phyloP scores from a whole-genome alignment of 2,113 vertebrate species.

The Nerophis ophidion region DNA sequence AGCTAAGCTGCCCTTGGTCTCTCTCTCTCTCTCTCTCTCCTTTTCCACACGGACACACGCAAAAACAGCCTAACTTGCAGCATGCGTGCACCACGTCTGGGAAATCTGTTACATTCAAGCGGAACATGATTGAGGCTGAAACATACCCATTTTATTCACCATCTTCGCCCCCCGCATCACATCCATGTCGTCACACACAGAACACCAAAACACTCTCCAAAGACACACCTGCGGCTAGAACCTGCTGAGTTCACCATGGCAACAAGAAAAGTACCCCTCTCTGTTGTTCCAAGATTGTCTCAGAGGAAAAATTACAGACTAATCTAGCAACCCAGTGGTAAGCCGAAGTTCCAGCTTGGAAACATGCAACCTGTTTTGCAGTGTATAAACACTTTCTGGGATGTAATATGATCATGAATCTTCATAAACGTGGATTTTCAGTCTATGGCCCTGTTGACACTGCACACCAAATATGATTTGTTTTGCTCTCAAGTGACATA shows the following conservation, averaged over 20 bases:
- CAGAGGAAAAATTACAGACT: slow-evolving; percentile 11
- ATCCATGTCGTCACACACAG: not conserved
- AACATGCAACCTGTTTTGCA: not conserved
- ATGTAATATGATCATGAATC: too few species aligned
- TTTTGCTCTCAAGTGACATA: too few species aligned
- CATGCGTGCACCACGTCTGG: not conserved
- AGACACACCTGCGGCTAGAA: slow-evolving; percentile 19
- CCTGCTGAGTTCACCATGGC: slow-evolving; percentile 48
- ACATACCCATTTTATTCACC: not conserved
- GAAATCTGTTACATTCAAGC: not conserved
- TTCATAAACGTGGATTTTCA: too few species aligned
- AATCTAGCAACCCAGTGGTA: slow-evolving; percentile 1
- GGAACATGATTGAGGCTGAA: not conserved
- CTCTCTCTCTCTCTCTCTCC: not conserved
- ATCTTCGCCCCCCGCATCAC: not conserved
- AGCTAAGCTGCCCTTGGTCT: slow-evolving; percentile 16
- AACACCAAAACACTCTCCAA: not conserved
- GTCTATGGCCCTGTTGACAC: too few species aligned
- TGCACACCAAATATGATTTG: too few species aligned
- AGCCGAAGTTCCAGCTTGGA: slow-evolving; percentile 7
- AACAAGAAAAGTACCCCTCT: slow-evolving; percentile 32
- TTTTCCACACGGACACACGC: not conserved
- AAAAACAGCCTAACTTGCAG: not conserved
- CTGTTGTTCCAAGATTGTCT: slow-evolving; percentile 21
- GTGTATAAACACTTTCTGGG: not conserved